Conservation (phyloP, 2,797 vertebrate species). For the Nothura maculosa region DNA sequence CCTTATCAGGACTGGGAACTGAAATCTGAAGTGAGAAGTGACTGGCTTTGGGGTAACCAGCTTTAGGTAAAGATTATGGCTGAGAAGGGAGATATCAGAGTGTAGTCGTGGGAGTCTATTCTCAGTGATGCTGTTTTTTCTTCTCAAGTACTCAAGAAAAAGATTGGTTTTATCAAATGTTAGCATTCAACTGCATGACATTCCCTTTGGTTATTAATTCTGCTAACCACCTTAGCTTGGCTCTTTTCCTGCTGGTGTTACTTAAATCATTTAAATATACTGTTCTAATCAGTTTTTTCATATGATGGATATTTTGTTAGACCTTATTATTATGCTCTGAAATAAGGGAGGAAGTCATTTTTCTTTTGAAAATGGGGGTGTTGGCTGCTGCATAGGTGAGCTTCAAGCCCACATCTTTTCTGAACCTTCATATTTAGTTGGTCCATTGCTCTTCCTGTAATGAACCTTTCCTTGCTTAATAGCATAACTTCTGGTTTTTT, state of each 20-base stretch:
- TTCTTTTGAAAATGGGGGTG: background rate
- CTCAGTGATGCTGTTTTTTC: background rate
- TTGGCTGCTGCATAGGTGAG: background rate
- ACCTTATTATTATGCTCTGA: background rate
- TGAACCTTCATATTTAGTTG: background rate
- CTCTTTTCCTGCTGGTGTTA: background rate
- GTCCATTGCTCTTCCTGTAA: background rate
- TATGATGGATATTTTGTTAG: background rate
- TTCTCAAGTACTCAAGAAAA: background rate
- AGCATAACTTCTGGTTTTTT: background rate
- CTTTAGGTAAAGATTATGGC: slow-evolving; percentile 22
- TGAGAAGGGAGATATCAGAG: background rate
- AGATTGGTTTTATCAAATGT: background rate
- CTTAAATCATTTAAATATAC: background rate
- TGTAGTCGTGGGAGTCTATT: background rate
- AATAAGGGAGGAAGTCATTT: background rate
- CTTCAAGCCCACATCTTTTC: background rate
- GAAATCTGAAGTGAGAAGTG: background rate
- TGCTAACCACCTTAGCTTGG: background rate
- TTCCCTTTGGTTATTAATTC: background rate
- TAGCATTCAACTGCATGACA: background rate
- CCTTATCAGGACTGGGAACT: background rate
- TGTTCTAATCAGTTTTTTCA: background rate
- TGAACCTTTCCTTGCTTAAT: background rate
- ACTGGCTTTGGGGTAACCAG: background rate